phyloP scores from a whole-genome alignment of 2,888 invertebrate genomes.

The Drosophila pegasa region DNA sequence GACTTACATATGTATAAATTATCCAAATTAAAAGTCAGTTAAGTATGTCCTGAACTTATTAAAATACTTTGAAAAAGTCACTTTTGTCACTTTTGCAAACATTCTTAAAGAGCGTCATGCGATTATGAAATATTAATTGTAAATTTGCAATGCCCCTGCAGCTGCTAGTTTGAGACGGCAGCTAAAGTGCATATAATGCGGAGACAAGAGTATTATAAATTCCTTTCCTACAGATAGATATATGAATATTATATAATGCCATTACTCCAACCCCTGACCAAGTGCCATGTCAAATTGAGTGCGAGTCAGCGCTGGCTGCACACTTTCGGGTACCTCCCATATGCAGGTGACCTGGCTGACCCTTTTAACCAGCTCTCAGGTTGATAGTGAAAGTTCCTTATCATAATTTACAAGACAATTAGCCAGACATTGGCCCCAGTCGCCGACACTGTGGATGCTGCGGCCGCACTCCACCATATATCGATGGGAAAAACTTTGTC shows the following conservation, averaged over 20 bases:
- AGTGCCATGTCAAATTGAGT: background rate
- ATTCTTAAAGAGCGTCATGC: background rate
- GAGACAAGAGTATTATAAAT: slow-evolving; percentile 2
- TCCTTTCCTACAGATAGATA: background rate
- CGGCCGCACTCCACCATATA: slow-evolving; percentile 52
- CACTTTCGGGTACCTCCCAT: slow-evolving; percentile 21
- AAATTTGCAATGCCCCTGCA: background rate
- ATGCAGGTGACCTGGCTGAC: slow-evolving; percentile 57
- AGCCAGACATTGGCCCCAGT: slow-evolving; percentile 59
- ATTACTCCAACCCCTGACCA: slow-evolving; percentile 29
- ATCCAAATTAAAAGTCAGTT: no score
- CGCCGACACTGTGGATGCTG: slow-evolving; percentile 3
- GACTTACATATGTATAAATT: no score
- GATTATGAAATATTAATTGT: background rate
- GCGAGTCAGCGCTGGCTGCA: slow-evolving; percentile 5
- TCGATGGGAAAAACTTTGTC: slow-evolving; percentile 77
- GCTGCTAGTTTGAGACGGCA: background rate
- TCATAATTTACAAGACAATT: slow-evolving; percentile 81
- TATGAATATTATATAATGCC: slow-evolving; percentile 12
- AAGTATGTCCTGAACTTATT: background rate
- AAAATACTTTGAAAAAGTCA: background rate
- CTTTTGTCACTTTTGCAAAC: accelerated
- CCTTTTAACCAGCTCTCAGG: slow-evolving; percentile 59
- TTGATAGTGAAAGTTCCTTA: slow-evolving; percentile 68
- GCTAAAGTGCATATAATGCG: background rate